Conservation (phyloP, 2,888 invertebrate genomes). For the Arenicola marina region DNA sequence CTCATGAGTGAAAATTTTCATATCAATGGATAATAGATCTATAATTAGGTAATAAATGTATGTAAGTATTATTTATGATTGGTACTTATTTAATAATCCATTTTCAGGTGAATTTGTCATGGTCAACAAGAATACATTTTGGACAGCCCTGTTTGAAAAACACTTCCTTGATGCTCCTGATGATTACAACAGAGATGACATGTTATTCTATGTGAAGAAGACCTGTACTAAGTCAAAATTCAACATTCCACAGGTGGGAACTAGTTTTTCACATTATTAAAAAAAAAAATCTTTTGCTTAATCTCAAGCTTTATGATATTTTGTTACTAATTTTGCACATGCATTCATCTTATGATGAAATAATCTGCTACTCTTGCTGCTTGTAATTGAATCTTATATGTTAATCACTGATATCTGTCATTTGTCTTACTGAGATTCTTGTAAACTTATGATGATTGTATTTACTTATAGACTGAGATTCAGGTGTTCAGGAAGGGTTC, state of each 20-base stretch:
- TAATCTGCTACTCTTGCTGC: slow-evolving; percentile 6
- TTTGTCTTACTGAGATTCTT: slow-evolving; percentile 77
- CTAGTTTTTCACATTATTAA: not conserved
- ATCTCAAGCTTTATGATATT: not conserved
- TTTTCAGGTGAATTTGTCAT: slow-evolving; percentile 4
- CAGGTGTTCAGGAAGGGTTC: slow-evolving; percentile 98
- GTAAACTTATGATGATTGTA: not conserved
- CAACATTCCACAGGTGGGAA: slow-evolving; percentile 25
- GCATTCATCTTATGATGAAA: not conserved
- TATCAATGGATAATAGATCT: too few species aligned
- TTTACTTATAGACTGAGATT: slow-evolving; percentile 62
- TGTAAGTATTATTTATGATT: too few species aligned
- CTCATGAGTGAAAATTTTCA: not conserved
- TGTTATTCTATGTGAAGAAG: slow-evolving; percentile 88
- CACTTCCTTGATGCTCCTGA: slow-evolving; percentile 80
- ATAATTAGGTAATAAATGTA: too few species aligned
- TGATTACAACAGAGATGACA: slow-evolving; percentile 76
- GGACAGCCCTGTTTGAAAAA: slow-evolving; percentile 92
- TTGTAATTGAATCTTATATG: too few species aligned
- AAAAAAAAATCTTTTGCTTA: slow-evolving; percentile 21
- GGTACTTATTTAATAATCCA: too few species aligned
- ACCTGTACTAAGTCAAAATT: slow-evolving; percentile 24
- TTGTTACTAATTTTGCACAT: not conserved
- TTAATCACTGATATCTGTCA: too few species aligned
- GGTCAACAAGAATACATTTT: slow-evolving; percentile 70